A percentile compares a stretch with the other conserved stretches of the same genome.
Conservation (phyloP, 2,797 vertebrate genomes). For the Clarias platycephalus region DNA sequence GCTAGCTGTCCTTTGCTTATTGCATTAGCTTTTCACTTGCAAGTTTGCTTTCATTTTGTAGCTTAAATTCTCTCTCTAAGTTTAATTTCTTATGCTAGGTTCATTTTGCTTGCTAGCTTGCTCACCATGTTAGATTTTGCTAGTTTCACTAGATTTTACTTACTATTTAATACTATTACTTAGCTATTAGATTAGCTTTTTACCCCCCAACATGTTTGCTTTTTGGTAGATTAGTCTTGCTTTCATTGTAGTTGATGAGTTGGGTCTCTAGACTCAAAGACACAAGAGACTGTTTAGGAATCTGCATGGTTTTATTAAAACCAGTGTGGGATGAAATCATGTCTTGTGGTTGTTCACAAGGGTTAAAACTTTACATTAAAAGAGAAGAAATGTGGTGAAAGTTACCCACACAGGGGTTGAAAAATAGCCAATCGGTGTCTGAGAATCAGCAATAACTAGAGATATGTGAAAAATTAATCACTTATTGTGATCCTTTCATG, state of each 20-base stretch:
- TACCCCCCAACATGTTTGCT: not conserved
- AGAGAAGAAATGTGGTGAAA: constrained; percentile 1
- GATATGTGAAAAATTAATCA: too few relatives aligned
- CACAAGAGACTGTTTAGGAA: not conserved
- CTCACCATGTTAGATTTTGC: not conserved
- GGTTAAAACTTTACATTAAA: not conserved
- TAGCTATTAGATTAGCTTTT: too few relatives aligned
- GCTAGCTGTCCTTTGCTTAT: not conserved
- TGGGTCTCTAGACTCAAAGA: not conserved
- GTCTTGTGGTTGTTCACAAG: not conserved
- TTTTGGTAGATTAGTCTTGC: not conserved
- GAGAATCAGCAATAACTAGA: not conserved
- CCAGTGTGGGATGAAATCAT: not conserved
- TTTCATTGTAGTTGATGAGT: not conserved
- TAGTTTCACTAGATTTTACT: not conserved
- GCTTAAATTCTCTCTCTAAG: too few relatives aligned
- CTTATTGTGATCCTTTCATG: too few relatives aligned
- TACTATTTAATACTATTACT: not conserved
- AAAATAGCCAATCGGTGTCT: not conserved
- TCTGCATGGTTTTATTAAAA: not conserved
- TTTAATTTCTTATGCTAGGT: not conserved
- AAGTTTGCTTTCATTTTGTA: not conserved
- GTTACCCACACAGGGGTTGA: not conserved
- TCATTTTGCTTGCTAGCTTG: not conserved
- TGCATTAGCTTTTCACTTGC: not conserved